Conservation (phyloP, 2,888 invertebrate species). For the Drosophila leonis region DNA sequence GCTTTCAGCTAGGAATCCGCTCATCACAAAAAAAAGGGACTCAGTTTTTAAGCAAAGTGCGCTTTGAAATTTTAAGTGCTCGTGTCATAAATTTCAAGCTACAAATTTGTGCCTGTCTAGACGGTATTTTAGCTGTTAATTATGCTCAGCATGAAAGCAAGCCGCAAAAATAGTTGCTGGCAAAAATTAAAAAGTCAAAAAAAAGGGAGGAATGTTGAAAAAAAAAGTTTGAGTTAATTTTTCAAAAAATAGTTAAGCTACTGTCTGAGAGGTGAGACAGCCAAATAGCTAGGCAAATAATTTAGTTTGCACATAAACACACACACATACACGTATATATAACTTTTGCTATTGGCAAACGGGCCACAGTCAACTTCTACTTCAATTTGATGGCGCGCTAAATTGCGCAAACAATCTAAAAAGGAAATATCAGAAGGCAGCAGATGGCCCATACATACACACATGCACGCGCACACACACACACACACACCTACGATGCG, state of each 20-base stretch:
- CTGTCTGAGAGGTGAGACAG: constrained; percentile 21
- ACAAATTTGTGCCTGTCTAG: constrained; percentile 49
- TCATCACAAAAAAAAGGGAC: constrained; percentile 4
- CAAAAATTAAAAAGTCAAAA: background rate
- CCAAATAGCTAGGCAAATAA: constrained; percentile 60
- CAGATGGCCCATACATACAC: constrained; percentile 32
- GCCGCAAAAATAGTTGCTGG: constrained; percentile 28
- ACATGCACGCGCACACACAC: constrained; percentile 3
- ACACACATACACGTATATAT: background rate
- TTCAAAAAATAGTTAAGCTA: constrained; percentile 19
- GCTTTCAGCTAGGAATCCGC: constrained; percentile 11
- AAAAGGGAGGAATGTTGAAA: constrained; percentile 9
- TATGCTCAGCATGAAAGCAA: constrained; percentile 32
- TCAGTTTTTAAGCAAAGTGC: constrained; percentile 33
- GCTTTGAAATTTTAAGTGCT: constrained; percentile 13
- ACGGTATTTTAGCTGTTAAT: constrained; percentile 59
- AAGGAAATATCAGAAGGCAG: constrained; percentile 59
- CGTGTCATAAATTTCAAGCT: constrained; percentile 27
- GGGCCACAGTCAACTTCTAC: constrained; percentile 62
- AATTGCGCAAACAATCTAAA: constrained; percentile 68
- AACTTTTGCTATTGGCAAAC: constrained; percentile 53
- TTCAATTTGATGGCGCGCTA: constrained; percentile 71
- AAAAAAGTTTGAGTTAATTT: constrained; percentile 16
- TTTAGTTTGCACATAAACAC: constrained; percentile 9
- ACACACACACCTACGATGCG: constrained; percentile 49